phyloP scores from a whole-genome alignment of 2,888 invertebrate genomes.

The Sinelater perroti region DNA sequence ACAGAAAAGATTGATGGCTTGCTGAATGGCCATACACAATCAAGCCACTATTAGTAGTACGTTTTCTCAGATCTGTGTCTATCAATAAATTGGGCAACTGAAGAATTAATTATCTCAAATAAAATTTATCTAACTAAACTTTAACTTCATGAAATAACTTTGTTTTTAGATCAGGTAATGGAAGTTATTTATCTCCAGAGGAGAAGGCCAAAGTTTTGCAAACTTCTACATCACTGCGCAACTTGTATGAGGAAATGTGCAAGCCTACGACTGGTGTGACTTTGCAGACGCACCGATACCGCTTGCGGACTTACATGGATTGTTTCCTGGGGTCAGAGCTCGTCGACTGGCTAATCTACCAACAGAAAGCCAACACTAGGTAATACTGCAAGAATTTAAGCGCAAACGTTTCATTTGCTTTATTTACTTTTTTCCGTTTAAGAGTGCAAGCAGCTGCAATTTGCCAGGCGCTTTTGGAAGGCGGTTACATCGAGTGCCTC shows the following conservation, averaged over 20 bases:
- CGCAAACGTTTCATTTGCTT: too few relatives aligned
- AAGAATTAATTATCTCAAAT: not conserved
- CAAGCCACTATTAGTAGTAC: too few relatives aligned
- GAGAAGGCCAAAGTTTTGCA: slow-evolving; percentile 65
- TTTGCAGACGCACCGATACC: slow-evolving; percentile 72
- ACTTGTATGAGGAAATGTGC: slow-evolving; percentile 70
- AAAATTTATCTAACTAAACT: too few relatives aligned
- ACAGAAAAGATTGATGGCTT: too few relatives aligned
- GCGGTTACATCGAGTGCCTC: slow-evolving; percentile 76
- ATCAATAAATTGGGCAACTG: too few relatives aligned
- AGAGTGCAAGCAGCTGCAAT: slow-evolving; percentile 80
- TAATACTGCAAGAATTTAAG: too few relatives aligned
- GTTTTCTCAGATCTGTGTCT: too few relatives aligned
- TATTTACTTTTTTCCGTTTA: slow-evolving; percentile 41
- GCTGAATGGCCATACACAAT: too few relatives aligned
- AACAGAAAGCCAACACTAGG: slow-evolving; percentile 80
- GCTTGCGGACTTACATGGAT: slow-evolving; percentile 75
- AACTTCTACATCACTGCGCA: slow-evolving; percentile 68
- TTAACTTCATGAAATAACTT: too few relatives aligned
- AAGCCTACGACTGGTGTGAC: slow-evolving; percentile 63
- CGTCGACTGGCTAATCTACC: slow-evolving; percentile 83
- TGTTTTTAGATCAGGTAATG: slow-evolving; percentile 53
- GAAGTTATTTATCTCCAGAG: slow-evolving; percentile 62
- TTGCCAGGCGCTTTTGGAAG: slow-evolving; percentile 80
- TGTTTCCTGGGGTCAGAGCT: slow-evolving; percentile 83